These are phyloP conservation scores for Danio kyathit DNA, from an alignment of 2,797 vertebrate genomes.

Conservation along the genomic window DNA sequence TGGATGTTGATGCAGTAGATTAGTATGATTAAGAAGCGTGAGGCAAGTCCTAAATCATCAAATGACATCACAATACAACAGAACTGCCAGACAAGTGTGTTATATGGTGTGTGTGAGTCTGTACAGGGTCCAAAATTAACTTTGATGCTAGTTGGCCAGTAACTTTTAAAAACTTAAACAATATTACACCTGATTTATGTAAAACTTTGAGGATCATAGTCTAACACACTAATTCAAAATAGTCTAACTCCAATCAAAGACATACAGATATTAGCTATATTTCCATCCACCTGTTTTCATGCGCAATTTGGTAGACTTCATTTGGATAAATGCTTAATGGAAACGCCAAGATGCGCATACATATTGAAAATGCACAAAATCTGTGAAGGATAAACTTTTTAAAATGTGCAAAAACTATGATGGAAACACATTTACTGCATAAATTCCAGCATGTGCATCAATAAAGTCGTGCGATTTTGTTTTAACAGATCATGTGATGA, in stretches of 20 bases:
- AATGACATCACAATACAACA: not conserved
- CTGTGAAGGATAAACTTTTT: too few relatives aligned
- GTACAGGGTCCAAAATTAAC: constrained; percentile 8
- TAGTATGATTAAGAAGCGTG: constrained; percentile 9
- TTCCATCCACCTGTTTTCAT: too few relatives aligned
- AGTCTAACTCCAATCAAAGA: not conserved
- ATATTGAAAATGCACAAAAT: too few relatives aligned
- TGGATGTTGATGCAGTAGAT: constrained; percentile 27
- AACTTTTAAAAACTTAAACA: not conserved
- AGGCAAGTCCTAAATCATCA: not conserved
- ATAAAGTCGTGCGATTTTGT: too few relatives aligned
- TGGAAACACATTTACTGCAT: too few relatives aligned
- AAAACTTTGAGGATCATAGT: not conserved
- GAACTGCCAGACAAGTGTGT: not conserved
- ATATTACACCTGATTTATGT: not conserved
- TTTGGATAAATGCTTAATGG: too few relatives aligned
- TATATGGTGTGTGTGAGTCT: not conserved
- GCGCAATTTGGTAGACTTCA: too few relatives aligned
- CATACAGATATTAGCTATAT: not conserved
- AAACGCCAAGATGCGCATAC: too few relatives aligned
- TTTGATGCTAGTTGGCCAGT: not conserved
- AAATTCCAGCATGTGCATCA: too few relatives aligned
- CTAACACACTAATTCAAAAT: not conserved
- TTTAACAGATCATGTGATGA: too few relatives aligned
- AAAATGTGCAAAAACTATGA: too few relatives aligned